Base-by-base conservation (phyloP, 2,113 vertebrate species). In the Hydrochoerus hydrochaeris region DNA sequence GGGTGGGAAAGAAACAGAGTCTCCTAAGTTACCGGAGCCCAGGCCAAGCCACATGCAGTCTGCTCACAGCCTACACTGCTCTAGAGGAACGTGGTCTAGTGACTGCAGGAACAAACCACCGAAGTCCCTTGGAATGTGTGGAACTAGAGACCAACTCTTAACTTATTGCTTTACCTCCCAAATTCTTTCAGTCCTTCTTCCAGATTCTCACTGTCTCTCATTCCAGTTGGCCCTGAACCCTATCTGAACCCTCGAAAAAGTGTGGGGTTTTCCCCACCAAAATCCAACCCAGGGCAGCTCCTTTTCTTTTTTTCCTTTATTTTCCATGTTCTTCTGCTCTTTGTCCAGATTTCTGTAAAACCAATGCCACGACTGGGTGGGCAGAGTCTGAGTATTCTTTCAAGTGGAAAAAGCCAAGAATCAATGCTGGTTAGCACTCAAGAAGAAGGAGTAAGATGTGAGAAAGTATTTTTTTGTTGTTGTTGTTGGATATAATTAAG, bases 331-430 rank as follows among this genome's bases (percentile, higher is more conserved):
- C 3, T 95, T 82, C 44, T 89, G 28, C 30, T 30, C 57, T 63
- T 58, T 92, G 75, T 13, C 41, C 12, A 60, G 73, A 46, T 82
- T 80, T 90, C 44, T 85, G 0, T 90, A 46, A 84, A 95, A 84
- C 14, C 28, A 87, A 95, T 85, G 13, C 9, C 44, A 85, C 54
- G 9, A 63, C 90, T 28, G 17, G 49, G 24, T 7, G 38, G 44
- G 28, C 16, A 38, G 4, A 65, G 32, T 69, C n/a, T 88, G 24
- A 91, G 46, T 78, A n/a, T 84, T 71, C 57, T 92, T 90, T n/a
- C 16, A 54, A 75, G 11, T 85, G 3, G 58, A 69, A 95, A 73
- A 65, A 35, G 1, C 3, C 19, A 85, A 83, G 26, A 54, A 8
- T 77, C n/a, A 92, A 38, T 65, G 32, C 30, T 60, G 14, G 32